Evolutionary conservation across 1,140 invertebrate genomes (phyloP).

Genomic region (Meloidogyne floridensis): DNA sequence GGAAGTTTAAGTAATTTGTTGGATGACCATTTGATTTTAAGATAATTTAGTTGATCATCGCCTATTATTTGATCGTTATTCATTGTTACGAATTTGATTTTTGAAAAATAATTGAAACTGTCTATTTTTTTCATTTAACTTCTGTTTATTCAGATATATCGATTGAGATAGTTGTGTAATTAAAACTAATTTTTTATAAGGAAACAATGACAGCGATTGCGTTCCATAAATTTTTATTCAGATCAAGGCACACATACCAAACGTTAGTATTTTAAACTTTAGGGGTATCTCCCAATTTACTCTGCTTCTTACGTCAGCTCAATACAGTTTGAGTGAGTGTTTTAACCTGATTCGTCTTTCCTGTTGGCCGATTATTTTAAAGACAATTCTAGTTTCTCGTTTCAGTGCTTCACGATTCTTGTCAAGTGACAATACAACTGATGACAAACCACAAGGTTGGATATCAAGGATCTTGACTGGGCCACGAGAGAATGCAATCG

Average conservation of each 20-base stretch:
- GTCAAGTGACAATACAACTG: neutral
- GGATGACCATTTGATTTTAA: neutral
- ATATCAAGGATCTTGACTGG: conserved; percentile 50
- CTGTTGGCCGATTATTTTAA: no score
- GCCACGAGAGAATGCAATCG: conserved; percentile 47
- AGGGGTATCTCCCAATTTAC: no score
- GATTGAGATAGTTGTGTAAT: neutral
- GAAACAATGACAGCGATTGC: neutral
- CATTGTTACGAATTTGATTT: neutral
- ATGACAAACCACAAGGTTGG: conserved; percentile 37
- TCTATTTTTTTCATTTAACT: neutral
- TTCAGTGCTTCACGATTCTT: neutral
- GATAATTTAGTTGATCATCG: neutral
- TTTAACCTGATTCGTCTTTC: no score
- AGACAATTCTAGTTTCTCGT: neutral
- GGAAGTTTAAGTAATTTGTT: neutral
- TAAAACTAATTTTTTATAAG: neutral
- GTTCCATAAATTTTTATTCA: neutral
- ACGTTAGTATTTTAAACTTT: neutral
- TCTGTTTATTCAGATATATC: neutral
- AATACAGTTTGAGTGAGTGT: no score
- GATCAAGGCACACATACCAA: neutral
- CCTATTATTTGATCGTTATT: neutral
- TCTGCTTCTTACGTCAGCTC: no score
- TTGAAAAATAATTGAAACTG: neutral